phyloP scores from a whole-genome alignment of 2,888 invertebrate genomes.

The Epinotia demarniana region DNA sequence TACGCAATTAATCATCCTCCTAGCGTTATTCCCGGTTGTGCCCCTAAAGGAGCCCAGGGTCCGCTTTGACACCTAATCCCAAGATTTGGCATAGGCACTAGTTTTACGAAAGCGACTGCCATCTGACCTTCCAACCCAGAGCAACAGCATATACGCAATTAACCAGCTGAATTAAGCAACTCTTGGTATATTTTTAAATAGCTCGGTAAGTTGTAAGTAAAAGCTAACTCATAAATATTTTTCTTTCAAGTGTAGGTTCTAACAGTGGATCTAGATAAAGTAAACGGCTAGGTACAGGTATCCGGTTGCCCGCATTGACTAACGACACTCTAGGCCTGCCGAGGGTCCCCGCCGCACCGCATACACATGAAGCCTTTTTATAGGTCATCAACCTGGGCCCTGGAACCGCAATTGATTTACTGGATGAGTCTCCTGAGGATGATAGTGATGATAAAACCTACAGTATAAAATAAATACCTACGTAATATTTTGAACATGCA shows the following conservation, averaged over 20 bases:
- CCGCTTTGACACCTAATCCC: too few species aligned
- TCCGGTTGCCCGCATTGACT: conserved; percentile 65
- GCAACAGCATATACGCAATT: too few species aligned
- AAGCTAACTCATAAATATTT: not conserved
- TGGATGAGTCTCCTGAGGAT: conserved; percentile 26
- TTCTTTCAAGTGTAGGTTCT: not conserved
- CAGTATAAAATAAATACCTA: not conserved
- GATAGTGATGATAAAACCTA: not conserved
- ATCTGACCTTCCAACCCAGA: too few species aligned
- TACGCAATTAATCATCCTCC: too few species aligned
- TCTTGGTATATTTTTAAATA: not conserved
- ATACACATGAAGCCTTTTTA: conserved; percentile 74
- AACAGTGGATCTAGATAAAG: conserved; percentile 18
- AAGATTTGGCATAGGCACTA: too few species aligned
- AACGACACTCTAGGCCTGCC: conserved; percentile 62
- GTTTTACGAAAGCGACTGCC: too few species aligned
- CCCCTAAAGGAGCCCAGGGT: too few species aligned
- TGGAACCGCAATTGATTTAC: conserved; percentile 50
- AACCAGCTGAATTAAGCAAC: too few species aligned
- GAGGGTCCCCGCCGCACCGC: conserved; percentile 62
- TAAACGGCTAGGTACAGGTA: conserved; percentile 47
- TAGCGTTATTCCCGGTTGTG: too few species aligned
- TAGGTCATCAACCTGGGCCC: conserved; percentile 73
- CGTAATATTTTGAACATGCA: too few species aligned
- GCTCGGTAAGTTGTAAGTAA: not conserved